Conservation (phyloP, 2,113 vertebrate species). For the Hepsetus odoe region DNA sequence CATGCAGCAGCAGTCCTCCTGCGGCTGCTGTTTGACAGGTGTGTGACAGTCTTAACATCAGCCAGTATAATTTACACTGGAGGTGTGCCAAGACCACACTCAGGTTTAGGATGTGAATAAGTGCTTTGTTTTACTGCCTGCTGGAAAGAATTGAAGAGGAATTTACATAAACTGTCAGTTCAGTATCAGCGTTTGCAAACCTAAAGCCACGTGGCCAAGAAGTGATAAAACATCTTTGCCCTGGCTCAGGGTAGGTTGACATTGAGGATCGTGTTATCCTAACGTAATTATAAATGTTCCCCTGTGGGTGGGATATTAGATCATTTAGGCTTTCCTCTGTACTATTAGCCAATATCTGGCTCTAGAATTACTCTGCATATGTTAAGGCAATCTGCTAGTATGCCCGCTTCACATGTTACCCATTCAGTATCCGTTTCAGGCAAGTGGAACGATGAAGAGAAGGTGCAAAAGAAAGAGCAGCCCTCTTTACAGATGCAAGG, state of each 20-base stretch:
- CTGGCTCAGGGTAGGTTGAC: not conserved
- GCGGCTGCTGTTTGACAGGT: not conserved
- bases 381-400: not conserved
- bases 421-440: not conserved
- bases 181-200: not conserved
- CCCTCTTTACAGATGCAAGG: slow-evolving; percentile 4
- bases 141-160: not conserved
- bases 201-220: not conserved
- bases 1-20: not conserved
- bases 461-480: not conserved
- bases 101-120: not conserved
- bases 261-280: not conserved
- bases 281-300: slow-evolving; percentile 4
- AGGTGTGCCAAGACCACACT: slow-evolving; percentile 26
- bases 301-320: slow-evolving; percentile 7
- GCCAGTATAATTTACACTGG: slow-evolving; percentile 5
- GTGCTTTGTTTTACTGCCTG: slow-evolving; percentile 12
- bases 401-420: not conserved
- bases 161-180: not conserved
- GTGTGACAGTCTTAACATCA: slow-evolving; percentile 12
- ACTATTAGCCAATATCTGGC: slow-evolving; percentile 15
- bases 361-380: not conserved
- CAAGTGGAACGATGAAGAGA: not conserved
- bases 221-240: not conserved
- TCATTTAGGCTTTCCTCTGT: not conserved